Evolutionary conservation across 2,888 invertebrate species (phyloP).

Genomic region (Eupithecia dodoneata): DNA sequence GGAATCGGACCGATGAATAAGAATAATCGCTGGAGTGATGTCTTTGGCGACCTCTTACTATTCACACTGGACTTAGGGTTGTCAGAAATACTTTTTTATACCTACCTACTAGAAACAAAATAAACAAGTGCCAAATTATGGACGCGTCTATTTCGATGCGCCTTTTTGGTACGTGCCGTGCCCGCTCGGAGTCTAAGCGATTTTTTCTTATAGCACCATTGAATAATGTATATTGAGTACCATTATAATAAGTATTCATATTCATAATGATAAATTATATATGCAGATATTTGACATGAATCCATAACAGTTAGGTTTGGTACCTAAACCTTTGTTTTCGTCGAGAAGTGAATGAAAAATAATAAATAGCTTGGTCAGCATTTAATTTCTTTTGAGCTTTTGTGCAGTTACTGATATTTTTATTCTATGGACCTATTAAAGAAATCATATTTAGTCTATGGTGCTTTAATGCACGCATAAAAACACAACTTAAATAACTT

Average conservation of each 20-base stretch:
- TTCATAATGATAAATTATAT: neutral
- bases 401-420: neutral
- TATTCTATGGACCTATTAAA: neutral
- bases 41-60: constrained; percentile 66
- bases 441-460: neutral
- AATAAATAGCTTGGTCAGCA: neutral
- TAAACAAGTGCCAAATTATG: neutral
- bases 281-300: constrained; percentile 8
- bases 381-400: neutral
- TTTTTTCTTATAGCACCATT: neutral
- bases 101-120: neutral
- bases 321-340: neutral
- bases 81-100: constrained; percentile 26
- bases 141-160: neutral
- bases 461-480: constrained; percentile 13
- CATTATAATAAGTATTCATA: neutral
- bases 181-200: neutral
- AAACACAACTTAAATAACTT: constrained; percentile 48
- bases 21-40: constrained; percentile 73
- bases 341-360: neutral
- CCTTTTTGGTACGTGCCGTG: neutral
- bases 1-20: constrained; percentile 64
- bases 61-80: constrained; percentile 70
- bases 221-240: neutral
- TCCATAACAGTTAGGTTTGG: constrained; percentile 4